Conservation (phyloP, 2,797 vertebrate genomes). For the Dendrocincla tyrannina region DNA sequence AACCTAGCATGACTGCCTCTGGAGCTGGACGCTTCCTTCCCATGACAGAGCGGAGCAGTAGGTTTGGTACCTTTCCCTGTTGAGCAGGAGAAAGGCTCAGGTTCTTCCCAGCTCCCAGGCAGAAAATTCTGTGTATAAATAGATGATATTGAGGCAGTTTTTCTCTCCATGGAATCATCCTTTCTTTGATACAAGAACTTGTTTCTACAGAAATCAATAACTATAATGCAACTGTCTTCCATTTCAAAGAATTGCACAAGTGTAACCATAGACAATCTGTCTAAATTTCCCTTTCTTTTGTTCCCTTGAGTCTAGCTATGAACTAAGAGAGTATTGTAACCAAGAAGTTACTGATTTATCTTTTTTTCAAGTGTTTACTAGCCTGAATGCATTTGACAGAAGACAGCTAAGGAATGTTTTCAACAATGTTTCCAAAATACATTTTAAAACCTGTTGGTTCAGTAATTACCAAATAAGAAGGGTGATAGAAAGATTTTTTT, state of each 20-base stretch:
- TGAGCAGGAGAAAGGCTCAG: neutral
- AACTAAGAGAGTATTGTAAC: neutral
- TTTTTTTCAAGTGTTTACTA: neutral
- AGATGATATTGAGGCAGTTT: neutral
- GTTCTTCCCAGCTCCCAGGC: rapidly evolving
- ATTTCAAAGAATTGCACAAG: neutral
- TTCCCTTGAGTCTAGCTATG: neutral
- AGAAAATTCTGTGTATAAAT: neutral
- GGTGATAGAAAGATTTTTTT: neutral
- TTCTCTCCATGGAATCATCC: neutral
- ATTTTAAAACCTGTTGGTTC: neutral
- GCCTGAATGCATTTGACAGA: neutral
- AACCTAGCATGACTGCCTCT: neutral
- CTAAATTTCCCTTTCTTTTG: neutral
- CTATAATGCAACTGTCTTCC: neutral
- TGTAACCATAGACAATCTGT: neutral
- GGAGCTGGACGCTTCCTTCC: neutral
- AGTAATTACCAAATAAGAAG: neutral
- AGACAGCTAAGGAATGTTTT: neutral
- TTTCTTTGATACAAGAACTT: neutral
- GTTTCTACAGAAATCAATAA: conserved; percentile 3
- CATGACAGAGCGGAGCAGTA: rapidly evolving
- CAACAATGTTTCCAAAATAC: neutral
- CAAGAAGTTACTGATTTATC: neutral
- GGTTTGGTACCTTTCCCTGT: neutral